Evolutionary conservation across 2,888 invertebrate genomes (phyloP).

Genomic region (Limnephilus auricula): DNA sequence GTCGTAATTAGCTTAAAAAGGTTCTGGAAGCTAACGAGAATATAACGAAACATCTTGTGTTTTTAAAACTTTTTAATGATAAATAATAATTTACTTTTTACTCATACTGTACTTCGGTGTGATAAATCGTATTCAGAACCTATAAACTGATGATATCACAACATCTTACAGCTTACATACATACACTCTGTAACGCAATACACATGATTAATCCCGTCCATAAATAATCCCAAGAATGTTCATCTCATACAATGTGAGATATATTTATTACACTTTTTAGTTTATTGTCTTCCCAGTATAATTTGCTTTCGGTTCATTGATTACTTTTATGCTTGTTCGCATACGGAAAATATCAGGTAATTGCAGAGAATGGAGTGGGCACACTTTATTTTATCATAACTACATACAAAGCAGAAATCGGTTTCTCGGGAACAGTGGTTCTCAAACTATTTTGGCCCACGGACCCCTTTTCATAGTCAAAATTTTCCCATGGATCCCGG

Average conservation of each 20-base stretch:
- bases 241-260: background rate
- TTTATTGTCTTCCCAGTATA: constrained; percentile 2
- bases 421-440: no score
- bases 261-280: constrained; percentile 2
- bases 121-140: constrained; percentile 51
- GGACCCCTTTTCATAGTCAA: no score
- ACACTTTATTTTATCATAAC: background rate
- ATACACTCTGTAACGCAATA: background rate
- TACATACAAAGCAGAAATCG: background rate
- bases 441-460: no score
- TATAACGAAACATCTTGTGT: no score
- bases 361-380: background rate
- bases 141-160: constrained; percentile 51
- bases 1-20: no score
- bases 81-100: background rate
- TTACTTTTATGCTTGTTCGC: background rate
- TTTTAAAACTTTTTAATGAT: background rate
- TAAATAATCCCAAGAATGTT: constrained; percentile 43
- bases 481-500: no score
- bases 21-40: no score
- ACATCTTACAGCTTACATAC: constrained; percentile 17
- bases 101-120: background rate
- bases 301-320: background rate
- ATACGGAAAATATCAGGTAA: background rate
- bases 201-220: constrained; percentile 42